Evolutionary conservation across 2,888 invertebrate genomes (phyloP).

Genomic region (Euzophera pinguis): DNA sequence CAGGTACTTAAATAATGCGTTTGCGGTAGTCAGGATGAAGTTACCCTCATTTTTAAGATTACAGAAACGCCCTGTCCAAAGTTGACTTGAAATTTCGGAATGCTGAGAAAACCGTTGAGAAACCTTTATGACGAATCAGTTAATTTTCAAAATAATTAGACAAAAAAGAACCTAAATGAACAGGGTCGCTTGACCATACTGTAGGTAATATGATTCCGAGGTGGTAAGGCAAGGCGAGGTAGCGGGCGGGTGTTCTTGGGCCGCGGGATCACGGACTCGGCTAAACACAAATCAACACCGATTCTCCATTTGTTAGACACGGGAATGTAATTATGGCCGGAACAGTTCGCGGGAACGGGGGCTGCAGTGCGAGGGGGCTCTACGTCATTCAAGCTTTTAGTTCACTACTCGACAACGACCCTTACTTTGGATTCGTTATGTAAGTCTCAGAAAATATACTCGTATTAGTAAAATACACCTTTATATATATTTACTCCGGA

Average conservation of each 20-base stretch:
- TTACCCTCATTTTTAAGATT: too few relatives aligned
- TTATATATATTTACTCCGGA: neutral
- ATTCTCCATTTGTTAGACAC: slow-evolving; percentile 82
- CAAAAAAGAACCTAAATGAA: too few relatives aligned
- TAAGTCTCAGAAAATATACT: slow-evolving; percentile 41
- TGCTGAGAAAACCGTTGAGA: too few relatives aligned
- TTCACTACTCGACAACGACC: slow-evolving; percentile 67
- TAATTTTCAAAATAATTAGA: too few relatives aligned
- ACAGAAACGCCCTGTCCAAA: too few relatives aligned
- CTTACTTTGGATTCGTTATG: slow-evolving; percentile 64
- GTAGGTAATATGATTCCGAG: too few relatives aligned
- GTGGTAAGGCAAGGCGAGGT: neutral
- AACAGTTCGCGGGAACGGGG: slow-evolving; percentile 59
- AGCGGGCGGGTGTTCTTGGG: slow-evolving; percentile 22
- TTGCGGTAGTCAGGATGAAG: too few relatives aligned
- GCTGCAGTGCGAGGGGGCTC: slow-evolving; percentile 42
- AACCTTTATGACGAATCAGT: too few relatives aligned
- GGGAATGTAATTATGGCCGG: slow-evolving; percentile 81
- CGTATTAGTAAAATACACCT: slow-evolving; percentile 26
- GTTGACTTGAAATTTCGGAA: too few relatives aligned
- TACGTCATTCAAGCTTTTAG: slow-evolving; percentile 75
- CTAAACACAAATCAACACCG: slow-evolving; percentile 81
- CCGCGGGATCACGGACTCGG: slow-evolving; percentile 61
- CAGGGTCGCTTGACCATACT: too few relatives aligned
- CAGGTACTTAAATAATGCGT: too few relatives aligned